These are phyloP conservation scores for Molossus alvarezi DNA, from an alignment of 2,797 vertebrate species.

Conservation along the genomic window DNA sequence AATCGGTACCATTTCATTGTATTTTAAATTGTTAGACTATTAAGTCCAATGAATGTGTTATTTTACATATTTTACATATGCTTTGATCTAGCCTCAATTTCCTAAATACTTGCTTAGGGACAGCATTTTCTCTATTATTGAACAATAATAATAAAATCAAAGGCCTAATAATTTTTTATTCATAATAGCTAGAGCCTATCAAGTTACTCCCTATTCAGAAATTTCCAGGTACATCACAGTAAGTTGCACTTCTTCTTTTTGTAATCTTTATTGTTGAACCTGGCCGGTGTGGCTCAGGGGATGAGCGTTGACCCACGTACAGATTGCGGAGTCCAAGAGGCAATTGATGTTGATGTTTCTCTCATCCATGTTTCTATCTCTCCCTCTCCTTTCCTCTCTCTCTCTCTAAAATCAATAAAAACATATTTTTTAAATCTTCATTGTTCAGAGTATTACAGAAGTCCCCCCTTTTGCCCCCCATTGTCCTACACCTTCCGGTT, in stretches of 20 bases:
- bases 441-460: too few relatives aligned
- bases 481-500: too few relatives aligned
- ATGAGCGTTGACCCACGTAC: too few relatives aligned
- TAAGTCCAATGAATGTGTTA: constrained; percentile 25
- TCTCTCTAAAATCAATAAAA: too few relatives aligned
- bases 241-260: not conserved
- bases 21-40: constrained; percentile 53
- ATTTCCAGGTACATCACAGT: not conserved
- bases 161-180: not conserved
- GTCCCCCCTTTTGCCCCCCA: too few relatives aligned
- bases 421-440: too few relatives aligned
- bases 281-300: too few relatives aligned
- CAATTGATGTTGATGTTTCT: too few relatives aligned
- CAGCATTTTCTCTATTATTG: not conserved
- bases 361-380: too few relatives aligned
- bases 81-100: constrained; percentile 22
- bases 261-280: too few relatives aligned
- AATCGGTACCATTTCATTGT: constrained; percentile 7
- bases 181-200: not conserved
- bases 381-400: too few relatives aligned
- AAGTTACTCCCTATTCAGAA: not conserved
- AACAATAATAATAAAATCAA: constrained; percentile 22
- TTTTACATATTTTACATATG: not conserved
- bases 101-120: not conserved
- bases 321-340: too few relatives aligned